Evolutionary conservation across 2,113 vertebrate genomes (phyloP).

Genomic region (Tragelaphus buxtoni): DNA sequence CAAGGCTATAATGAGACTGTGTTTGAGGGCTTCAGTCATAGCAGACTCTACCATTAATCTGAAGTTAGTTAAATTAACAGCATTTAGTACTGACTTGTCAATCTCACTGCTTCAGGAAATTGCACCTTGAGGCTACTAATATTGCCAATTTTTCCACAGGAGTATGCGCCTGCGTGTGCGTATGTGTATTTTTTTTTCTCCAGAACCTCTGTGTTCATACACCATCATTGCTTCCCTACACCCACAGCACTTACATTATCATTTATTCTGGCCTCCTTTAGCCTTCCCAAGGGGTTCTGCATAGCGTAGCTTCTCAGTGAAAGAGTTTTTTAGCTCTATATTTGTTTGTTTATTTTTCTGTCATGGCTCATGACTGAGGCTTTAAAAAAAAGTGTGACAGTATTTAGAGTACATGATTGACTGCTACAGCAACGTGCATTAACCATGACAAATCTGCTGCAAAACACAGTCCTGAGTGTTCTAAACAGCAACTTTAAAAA

Average conservation of each 20-base stretch:
- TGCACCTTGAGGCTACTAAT: constrained; percentile 89
- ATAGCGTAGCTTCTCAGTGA: constrained; percentile 85
- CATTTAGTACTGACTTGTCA: constrained; percentile 90
- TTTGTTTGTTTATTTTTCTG: constrained; percentile 96
- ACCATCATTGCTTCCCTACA: constrained; percentile 81
- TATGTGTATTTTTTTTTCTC: constrained; percentile 70
- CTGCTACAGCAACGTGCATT: constrained; percentile 87
- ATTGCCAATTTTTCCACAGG: constrained; percentile 87
- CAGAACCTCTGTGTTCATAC: constrained; percentile 79
- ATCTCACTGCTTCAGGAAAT: constrained; percentile 90
- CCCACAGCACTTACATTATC: constrained; percentile 90
- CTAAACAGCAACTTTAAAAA: constrained; percentile 78
- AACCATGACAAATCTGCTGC: constrained; percentile 89
- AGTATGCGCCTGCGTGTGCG: constrained; percentile 71
- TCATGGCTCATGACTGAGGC: constrained; percentile 89
- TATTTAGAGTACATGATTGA: constrained; percentile 87
- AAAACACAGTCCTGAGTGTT: constrained; percentile 91
- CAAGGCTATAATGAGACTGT: constrained; percentile 90
- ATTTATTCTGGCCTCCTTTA: constrained; percentile 88
- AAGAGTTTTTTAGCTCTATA: constrained; percentile 89
- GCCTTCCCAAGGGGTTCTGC: constrained; percentile 82
- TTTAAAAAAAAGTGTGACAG: constrained; percentile 86
- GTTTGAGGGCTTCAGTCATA: constrained; percentile 84
- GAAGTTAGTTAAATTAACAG: constrained; percentile 92
- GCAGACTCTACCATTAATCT: constrained; percentile 88